Base-by-base conservation (phyloP, 2,888 invertebrate species). In the Stenolophus ochropezus region DNA sequence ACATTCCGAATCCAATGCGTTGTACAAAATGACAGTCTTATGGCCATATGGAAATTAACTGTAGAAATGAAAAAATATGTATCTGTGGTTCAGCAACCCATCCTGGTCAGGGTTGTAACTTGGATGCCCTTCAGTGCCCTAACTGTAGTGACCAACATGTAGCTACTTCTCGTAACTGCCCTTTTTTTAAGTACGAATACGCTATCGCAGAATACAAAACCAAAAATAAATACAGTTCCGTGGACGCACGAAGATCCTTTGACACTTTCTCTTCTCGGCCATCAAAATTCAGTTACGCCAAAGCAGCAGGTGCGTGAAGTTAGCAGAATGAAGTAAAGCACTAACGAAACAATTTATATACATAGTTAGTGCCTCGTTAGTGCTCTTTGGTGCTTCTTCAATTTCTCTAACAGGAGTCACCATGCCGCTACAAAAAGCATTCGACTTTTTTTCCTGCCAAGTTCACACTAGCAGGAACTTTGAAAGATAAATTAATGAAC, bases 171-270 rank as follows among this genome's bases (percentile, higher is more conserved):
- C 1, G 56, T 20, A 20, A 56, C 21, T 56, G 56, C 20, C 21
- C 1, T 20, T 20, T 56, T 5, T 56, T 56, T 11, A 56, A 56
- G 20, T 21, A 18, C 5, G 18, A 56, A 16, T 51, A 56, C 6
- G 16, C 18, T 20, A 16, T 56, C 56, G n/a, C 56, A n/a, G 56
- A 56, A 56, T 56, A 56, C 20, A 56, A 56, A 56, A 21, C 56
- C 4, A 56, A 56, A 56, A 56, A 16, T 21, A 56, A 20, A 56
- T 18, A n/a, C 51, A 51, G 56, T 21, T 56, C 16, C 6, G 2
- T 20, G 1, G 16, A 56, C 8, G 16, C 16, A 56, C 8, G 16
- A 18, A 56, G 2, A 56, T 21, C 6, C 51, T 18, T 56, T 56
- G 56, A 56, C 8, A 2, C 20, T 20, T 18, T 11, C 16, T 56